Percentiles rank a stretch among this genome's conserved stretches.
These are phyloP conservation scores for Tryphoninae sp. DNA, from an alignment of 2,888 invertebrate species.

Conservation along the genomic window DNA sequence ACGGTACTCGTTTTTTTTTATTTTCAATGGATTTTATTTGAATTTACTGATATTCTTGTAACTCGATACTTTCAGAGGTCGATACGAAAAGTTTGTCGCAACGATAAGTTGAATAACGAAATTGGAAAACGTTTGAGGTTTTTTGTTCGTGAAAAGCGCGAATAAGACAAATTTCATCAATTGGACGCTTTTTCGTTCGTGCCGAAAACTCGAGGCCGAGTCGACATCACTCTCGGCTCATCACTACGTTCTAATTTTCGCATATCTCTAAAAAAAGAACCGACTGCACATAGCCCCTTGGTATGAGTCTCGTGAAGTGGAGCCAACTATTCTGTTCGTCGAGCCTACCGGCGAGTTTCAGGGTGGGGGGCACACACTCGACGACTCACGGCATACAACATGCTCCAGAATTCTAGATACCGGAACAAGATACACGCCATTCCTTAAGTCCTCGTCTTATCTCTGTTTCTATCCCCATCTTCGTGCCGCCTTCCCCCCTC, in stretches of 20 bases:
- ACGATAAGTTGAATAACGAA: background rate
- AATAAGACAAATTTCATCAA: constrained; percentile 7
- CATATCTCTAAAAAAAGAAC: constrained; percentile 76
- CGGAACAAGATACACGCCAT: constrained; percentile 69
- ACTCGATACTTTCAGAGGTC: background rate
- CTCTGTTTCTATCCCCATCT: constrained; percentile 62
- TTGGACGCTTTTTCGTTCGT: background rate
- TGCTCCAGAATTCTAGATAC: constrained; percentile 80
- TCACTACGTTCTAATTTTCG: constrained; percentile 76
- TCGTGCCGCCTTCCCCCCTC: constrained; percentile 36
- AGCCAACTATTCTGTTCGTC: constrained; percentile 77
- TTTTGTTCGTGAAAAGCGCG: background rate
- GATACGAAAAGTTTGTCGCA: background rate
- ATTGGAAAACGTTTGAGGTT: background rate
- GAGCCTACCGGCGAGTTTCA: constrained; percentile 72
- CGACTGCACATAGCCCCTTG: constrained; percentile 68
- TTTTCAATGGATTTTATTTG: background rate
- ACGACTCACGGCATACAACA: constrained; percentile 66
- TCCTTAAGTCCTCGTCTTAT: constrained; percentile 65
- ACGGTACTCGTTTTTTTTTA: background rate
- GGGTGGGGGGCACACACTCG: constrained; percentile 73
- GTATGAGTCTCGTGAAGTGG: constrained; percentile 74
- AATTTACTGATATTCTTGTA: background rate
- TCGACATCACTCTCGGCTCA: constrained; percentile 22
- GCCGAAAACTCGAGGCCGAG: background rate